These are phyloP conservation scores for Hassar affinis DNA, from an alignment of 2,113 vertebrate genomes.

Conservation along the genomic window DNA sequence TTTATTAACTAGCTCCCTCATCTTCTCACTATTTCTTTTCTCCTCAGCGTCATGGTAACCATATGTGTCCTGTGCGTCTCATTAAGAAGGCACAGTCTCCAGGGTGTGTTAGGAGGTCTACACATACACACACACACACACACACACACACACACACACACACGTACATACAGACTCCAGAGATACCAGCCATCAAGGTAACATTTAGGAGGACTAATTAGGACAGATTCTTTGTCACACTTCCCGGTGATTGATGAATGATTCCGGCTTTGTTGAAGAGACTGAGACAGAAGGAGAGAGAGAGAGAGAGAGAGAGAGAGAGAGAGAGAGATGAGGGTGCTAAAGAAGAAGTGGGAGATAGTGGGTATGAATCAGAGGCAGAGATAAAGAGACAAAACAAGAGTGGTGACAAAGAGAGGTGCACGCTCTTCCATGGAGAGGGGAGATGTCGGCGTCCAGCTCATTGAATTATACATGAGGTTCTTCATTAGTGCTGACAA, in stretches of 20 bases:
- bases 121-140: constrained; percentile 49
- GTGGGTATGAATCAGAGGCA: constrained; percentile 54
- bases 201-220: constrained; percentile 74
- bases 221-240: constrained; percentile 77
- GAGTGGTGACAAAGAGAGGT: constrained; percentile 60
- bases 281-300: constrained; percentile 53
- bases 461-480: constrained; percentile 82
- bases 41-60: constrained; percentile 43
- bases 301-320: constrained; percentile 49
- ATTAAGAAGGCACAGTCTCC: constrained; percentile 53
- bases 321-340: constrained; percentile 51
- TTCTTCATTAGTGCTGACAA: constrained; percentile 74
- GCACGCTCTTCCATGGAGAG: constrained; percentile 44
- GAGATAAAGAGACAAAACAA: constrained; percentile 62
- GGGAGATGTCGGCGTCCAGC: constrained; percentile 62
- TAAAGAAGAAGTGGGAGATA: constrained; percentile 53
- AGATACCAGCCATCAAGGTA: constrained; percentile 68
- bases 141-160: constrained; percentile 44
- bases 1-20: constrained; percentile 29
- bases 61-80: constrained; percentile 50
- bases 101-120: constrained; percentile 30
- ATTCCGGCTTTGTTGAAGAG: constrained; percentile 69
- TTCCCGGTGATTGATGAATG: constrained; percentile 84
- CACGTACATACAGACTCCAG: constrained; percentile 60
- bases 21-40: constrained; percentile 15